Base-by-base conservation (phyloP, 2,888 invertebrate species). In the Dorcus hopei region DNA sequence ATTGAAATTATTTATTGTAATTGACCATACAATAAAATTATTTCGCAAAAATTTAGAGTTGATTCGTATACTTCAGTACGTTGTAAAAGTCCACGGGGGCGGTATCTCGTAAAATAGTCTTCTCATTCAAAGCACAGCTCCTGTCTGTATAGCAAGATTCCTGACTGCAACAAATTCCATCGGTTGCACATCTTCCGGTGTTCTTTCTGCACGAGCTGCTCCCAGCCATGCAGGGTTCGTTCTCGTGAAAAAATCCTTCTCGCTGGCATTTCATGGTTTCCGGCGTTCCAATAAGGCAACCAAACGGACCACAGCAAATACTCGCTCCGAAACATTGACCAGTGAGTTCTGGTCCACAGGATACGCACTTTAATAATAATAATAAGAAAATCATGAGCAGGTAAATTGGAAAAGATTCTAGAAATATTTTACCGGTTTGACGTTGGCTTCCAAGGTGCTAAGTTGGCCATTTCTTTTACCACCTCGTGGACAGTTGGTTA, bases 401-500 rank as follows among this genome's bases (percentile, higher is more conserved):
- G n/a, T n/a, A 14, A 14, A 14, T 14, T 14, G 19, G 19, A 19
- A 19, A 19, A 19, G 19, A 14, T 19, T 2, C 3, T 33, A 33
- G 26, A 7, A 33, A 33, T 33, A 33, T 33, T 33, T 77, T 75
- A 83, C 83, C 71, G 80, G 80, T 75, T 81, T 80, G 3, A 79
- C 70, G 49, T 76, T 73, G 41, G 68, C 72, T 3, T 63, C 50
- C 3, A 70, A 62, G 9, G 26, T 72, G 58, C 39, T 70, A 66
- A 65, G 75, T 71, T 68, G 78, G 56, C 78, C 78, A 60, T 76
- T 77, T 58, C 86, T 73, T 73, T 86, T 87, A 1, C 86, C 86
- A 3, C 86, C 87, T 19, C 84, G 80, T 1, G 87, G 87, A 74
- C 87, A 87, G 73, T 87, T 87, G 6, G 86, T 83, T 58, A 87